These are phyloP conservation scores for Euura saliciscinereae DNA, from an alignment of 1,140 invertebrate species.

Conservation along the genomic window DNA sequence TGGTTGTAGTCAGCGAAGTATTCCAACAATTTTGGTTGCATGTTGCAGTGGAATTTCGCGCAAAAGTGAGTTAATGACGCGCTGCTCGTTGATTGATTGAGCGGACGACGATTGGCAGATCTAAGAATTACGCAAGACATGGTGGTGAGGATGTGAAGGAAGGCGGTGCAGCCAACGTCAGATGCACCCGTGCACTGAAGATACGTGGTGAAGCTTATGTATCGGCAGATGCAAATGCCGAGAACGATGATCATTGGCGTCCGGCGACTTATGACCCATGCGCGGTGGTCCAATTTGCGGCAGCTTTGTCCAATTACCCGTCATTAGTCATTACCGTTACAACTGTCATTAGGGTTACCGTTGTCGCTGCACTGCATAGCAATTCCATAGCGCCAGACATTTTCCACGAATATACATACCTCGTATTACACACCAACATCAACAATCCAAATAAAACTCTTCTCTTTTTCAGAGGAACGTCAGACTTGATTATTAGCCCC, in stretches of 20 bases:
- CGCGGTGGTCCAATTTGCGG: conserved; percentile 50
- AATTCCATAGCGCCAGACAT: background rate
- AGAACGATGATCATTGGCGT: conserved; percentile 41
- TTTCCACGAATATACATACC: no score
- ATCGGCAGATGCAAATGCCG: conserved; percentile 44
- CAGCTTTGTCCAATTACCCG: conserved; percentile 46
- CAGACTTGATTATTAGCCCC: background rate
- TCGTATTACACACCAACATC: no score
- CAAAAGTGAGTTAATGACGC: background rate
- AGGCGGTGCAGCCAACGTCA: background rate
- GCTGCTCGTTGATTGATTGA: background rate
- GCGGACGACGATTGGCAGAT: background rate
- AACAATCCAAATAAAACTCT: no score
- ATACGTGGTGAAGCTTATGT: background rate
- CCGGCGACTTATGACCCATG: conserved; percentile 35
- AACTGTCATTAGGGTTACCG: conserved; percentile 1
- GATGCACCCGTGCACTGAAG: background rate
- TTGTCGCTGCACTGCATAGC: background rate
- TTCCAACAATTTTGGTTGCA: no score
- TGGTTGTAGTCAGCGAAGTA: no score
- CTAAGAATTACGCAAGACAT: background rate
- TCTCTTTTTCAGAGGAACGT: background rate
- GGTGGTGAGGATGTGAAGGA: background rate
- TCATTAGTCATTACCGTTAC: conserved; percentile 37
- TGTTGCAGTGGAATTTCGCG: background rate